Base-by-base conservation (phyloP, 2,888 invertebrate species). In the Xestia c-nigrum region DNA sequence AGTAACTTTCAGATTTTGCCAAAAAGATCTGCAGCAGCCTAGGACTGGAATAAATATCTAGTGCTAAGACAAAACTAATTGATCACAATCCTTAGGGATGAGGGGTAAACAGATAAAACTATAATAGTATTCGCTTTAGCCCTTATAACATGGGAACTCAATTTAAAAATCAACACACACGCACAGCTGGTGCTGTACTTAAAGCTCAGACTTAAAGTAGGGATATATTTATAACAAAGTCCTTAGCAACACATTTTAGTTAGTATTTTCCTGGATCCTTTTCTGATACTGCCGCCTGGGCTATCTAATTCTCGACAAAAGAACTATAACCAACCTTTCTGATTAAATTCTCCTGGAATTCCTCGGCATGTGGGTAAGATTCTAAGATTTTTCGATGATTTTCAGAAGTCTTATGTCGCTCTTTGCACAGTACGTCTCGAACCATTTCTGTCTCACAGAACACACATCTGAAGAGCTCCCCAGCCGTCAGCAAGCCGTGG, bases 401-500 rank as follows among this genome's bases (percentile, higher is more conserved):
- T 3, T 78, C 43, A 0, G 91, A 89, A 47, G 65, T 84, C n/a
- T 90, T 92, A 52, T 95, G 95, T 0, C 77, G 65, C 7, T 93
- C 93, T 50, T 95, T 95, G 16, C 71, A 85, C 21, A 85, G 71
- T 0, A 81, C 70, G 6, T 92, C 87, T 6, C 92, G 72, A 0
- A 90, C 81, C 70, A 95, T 91, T 57, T 92, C 89, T 0, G 67
- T 82, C 9, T 82, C 86, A 76, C 95, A 95, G 66, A 95, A 91
- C 0, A 94, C 89, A 73, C 95, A 95, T 87, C 91, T 92, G 66
- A 89, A 93, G 59, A 88, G 81, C 0, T 90, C 89, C 1, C 91
- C 92, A 0, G 85, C 84, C 2, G 87, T 91, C n/a, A 95, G 73
- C 7, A 95, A 91, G 0, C 95, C 94, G 73, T 95, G 91, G 78